Conservation (phyloP, 2,113 vertebrate genomes). For the Crotalus viridis region DNA sequence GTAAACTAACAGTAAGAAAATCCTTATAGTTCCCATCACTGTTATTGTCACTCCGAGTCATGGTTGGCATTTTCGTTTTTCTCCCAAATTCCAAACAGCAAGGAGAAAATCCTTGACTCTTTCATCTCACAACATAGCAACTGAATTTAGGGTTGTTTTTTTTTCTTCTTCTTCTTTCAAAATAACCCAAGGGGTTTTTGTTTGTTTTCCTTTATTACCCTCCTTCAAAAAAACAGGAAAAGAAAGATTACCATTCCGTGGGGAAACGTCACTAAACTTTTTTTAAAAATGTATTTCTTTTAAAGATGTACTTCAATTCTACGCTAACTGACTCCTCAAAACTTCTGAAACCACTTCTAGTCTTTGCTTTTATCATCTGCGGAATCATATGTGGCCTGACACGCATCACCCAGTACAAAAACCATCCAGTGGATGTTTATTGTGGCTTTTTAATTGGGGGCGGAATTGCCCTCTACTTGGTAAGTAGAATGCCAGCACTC, state of each 20-base stretch:
- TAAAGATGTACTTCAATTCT: slow-evolving; percentile 99
- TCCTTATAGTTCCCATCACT: not conserved
- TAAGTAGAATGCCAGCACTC: slow-evolving; percentile 64
- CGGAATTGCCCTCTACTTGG: slow-evolving; percentile 93
- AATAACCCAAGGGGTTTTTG: not conserved
- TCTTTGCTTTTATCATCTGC: slow-evolving; percentile 95
- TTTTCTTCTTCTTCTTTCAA: not conserved
- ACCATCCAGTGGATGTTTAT: slow-evolving; percentile 95
- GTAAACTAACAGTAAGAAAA: no score
- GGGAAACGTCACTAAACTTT: slow-evolving; percentile 35
- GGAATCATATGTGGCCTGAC: slow-evolving; percentile 96
- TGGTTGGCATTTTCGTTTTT: not conserved
- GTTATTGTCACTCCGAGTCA: no score
- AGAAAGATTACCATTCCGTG: slow-evolving; percentile 18
- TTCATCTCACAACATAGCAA: not conserved
- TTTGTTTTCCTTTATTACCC: not conserved
- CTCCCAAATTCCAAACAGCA: not conserved
- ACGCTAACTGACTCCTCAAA: slow-evolving; percentile 95
- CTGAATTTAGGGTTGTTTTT: not conserved
- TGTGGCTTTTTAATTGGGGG: slow-evolving; percentile 95
- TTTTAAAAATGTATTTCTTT: slow-evolving; percentile 53
- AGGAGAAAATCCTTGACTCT: not conserved
- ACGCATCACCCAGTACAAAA: slow-evolving; percentile 97
- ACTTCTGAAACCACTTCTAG: slow-evolving; percentile 93
- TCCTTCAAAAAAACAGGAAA: slow-evolving; percentile 37